Evolutionary conservation across 2,888 invertebrate genomes (phyloP), one percentile per base, ranked within the genome.

Genomic region (Drosophila suboccidentalis): DNA sequence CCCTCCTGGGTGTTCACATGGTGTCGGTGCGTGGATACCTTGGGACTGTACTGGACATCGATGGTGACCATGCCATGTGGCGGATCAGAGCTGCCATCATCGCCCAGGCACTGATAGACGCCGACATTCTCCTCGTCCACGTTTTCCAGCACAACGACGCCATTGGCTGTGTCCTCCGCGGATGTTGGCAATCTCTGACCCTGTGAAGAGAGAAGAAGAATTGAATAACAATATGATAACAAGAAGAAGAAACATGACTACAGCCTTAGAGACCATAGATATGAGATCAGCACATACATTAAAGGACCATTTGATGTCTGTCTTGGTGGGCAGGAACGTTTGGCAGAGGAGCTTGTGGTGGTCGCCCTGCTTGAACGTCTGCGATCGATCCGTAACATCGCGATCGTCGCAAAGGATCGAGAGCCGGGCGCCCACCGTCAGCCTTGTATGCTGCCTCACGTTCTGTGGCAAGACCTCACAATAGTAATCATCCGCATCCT

Each of bases 101-200:
- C 92, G 11, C 89, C 92, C 38, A 92, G 66, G 36, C 92, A 92
- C 65, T 92, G 92, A 64, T 92, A 92, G 0, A 82, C 78, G 1
- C 92, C 92, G 8, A 78, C 87, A 34, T 92, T 87, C 58, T 89
- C 72, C 32, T 89, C 89, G 22, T 91, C 91, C 4, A 91, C 78
- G 47, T 82, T 80, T 5, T 90, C 89, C 26, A 92, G 71, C 1
- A 78, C 64, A 1, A 92, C 74, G 13, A 83, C 74, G 6, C 89
- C 90, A 15, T 86, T 71, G 2, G 76, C 77, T 0, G 82, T 11
- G 3, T 89, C 86, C 1, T 81, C 75, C 0, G 72, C 65, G 0
- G 79, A 65, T 2, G 80, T 78, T 17, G 82, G 78, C 51, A 90
- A 51, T 0, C 90, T 83, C 34, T 90, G 80, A 17, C 92, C 92